Percentiles rank a stretch among this genome's conserved stretches.
Evolutionary conservation across 2,888 invertebrate species (phyloP).

Genomic region (Noctua janthina): DNA sequence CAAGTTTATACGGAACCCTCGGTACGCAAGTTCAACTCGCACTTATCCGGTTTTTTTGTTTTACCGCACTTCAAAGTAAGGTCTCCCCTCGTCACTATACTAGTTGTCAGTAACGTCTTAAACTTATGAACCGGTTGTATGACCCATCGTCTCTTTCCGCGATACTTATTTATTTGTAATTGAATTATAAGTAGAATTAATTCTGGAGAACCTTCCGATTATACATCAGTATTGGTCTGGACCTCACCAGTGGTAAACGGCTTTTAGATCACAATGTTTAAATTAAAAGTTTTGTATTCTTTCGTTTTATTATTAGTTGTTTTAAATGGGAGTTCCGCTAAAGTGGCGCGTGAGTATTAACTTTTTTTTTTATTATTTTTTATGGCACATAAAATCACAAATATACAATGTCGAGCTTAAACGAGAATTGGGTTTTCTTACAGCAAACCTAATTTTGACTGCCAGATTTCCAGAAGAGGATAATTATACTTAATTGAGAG

Average conservation of each 20-base stretch:
- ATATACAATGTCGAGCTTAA: too few species aligned
- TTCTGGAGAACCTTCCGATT: slow-evolving; percentile 29
- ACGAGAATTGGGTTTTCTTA: too few species aligned
- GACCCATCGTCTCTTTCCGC: slow-evolving; percentile 36
- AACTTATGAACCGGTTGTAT: slow-evolving; percentile 51
- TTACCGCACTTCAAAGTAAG: not conserved
- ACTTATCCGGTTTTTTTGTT: not conserved
- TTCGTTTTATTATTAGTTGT: slow-evolving; percentile 43
- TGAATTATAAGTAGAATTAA: slow-evolving; percentile 42
- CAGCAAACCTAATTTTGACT: too few species aligned
- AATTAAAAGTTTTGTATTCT: slow-evolving; percentile 53
- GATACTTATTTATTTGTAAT: slow-evolving; percentile 40
- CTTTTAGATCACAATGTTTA: slow-evolving; percentile 60
- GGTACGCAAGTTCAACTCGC: too few species aligned
- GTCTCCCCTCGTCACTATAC: not conserved
- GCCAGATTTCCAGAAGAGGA: too few species aligned
- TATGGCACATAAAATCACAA: too few species aligned
- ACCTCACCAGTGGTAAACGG: slow-evolving; percentile 61
- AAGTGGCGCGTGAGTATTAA: slow-evolving; percentile 69
- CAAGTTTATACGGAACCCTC: too few species aligned
- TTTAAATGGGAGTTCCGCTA: slow-evolving; percentile 60
- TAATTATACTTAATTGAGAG: too few species aligned
- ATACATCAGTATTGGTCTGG: slow-evolving; percentile 67
- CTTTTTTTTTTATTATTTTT: not conserved
- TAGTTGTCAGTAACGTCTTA: slow-evolving; percentile 2